phyloP scores from a whole-genome alignment of 2,113 vertebrate species.

The Bubalus kerabau region DNA sequence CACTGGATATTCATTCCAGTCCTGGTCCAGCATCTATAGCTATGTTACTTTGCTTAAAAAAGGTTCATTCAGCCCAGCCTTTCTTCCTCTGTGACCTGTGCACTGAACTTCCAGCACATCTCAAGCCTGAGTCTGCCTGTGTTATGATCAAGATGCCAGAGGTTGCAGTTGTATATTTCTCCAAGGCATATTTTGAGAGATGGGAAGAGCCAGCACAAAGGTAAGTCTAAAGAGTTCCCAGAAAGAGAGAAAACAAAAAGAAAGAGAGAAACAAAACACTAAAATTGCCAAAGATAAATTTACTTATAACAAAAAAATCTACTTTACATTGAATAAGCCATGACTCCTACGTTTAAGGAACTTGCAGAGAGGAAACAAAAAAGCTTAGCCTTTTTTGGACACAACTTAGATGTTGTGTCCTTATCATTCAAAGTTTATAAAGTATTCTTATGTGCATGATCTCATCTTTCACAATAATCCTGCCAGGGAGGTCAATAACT shows the following conservation, averaged over 20 bases:
- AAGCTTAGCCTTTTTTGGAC: background rate
- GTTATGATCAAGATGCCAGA: background rate
- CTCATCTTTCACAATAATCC: background rate
- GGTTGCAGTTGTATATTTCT: background rate
- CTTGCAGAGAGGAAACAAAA: background rate
- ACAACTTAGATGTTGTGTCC: too few species aligned
- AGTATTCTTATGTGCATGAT: background rate
- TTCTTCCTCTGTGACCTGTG: background rate
- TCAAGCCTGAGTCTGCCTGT: background rate
- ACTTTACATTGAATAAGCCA: background rate
- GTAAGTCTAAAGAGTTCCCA: background rate
- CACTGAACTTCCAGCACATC: background rate
- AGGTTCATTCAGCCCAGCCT: background rate
- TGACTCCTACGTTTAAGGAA: background rate
- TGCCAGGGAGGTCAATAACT: background rate
- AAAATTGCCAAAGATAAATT: background rate
- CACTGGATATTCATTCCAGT: background rate
- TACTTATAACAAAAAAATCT: background rate
- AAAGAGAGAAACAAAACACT: background rate
- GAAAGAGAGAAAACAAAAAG: background rate
- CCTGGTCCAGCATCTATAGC: background rate
- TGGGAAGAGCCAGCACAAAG: background rate
- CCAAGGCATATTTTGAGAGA: background rate
- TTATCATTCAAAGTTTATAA: background rate
- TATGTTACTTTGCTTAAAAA: background rate